A percentile compares a stretch with the other conserved stretches of the same genome.
These are phyloP conservation scores for Argyrosomus japonicus DNA, from an alignment of 2,113 vertebrate genomes.

Conservation along the genomic window DNA sequence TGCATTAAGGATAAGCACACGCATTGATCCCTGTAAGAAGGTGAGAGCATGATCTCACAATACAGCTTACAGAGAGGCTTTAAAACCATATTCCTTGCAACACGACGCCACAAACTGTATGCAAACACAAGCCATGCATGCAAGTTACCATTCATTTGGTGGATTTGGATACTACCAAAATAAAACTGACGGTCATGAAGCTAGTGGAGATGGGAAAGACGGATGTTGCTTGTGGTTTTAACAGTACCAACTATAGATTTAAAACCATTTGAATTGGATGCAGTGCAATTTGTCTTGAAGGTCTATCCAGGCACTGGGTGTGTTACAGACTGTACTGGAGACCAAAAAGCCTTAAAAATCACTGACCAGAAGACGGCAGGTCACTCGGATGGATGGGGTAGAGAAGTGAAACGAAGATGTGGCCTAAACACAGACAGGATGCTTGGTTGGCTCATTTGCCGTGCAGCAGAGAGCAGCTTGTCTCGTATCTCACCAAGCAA, in stretches of 20 bases:
- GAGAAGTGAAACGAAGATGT: neutral
- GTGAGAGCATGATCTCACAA: constrained; percentile 37
- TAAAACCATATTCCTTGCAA: neutral
- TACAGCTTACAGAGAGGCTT: constrained; percentile 22
- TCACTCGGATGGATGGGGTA: neutral
- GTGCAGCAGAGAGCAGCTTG: constrained; percentile 13
- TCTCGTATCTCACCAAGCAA: constrained; percentile 20
- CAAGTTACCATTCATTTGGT: neutral
- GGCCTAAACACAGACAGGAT: neutral
- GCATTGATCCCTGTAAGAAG: constrained; percentile 40
- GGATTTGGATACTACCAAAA: neutral
- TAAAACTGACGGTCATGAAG: neutral
- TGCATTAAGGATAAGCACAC: constrained; percentile 33
- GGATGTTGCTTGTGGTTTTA: neutral
- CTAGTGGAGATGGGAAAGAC: neutral
- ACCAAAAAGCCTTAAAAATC: neutral
- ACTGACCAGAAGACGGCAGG: neutral
- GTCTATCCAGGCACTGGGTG: neutral
- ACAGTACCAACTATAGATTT: neutral
- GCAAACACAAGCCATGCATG: neutral
- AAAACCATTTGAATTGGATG: neutral
- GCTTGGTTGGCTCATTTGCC: constrained; percentile 22
- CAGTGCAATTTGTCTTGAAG: neutral
- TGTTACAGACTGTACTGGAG: neutral
- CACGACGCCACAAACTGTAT: constrained; percentile 3